These are phyloP conservation scores for Tinamus guttatus DNA, from an alignment of 2,113 vertebrate species.

Conservation along the genomic window DNA sequence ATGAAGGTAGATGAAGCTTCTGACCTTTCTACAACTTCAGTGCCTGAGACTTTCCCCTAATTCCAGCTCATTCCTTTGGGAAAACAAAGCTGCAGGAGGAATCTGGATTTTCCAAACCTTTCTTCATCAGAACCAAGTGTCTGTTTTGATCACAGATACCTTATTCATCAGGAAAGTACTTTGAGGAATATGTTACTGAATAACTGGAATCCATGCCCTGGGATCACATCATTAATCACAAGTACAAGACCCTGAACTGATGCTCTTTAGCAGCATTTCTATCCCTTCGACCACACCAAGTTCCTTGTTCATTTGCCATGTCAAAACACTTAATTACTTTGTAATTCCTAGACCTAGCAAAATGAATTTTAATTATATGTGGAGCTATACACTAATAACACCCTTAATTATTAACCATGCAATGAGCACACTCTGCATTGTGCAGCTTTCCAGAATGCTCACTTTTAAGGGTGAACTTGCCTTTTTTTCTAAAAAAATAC, in stretches of 20 bases:
- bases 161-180: neutral
- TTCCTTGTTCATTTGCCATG: neutral
- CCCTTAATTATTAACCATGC: constrained; percentile 67
- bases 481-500: no score
- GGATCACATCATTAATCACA: neutral
- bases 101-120: neutral
- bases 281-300: neutral
- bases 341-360: constrained; percentile 55
- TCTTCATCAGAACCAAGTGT: neutral
- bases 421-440: neutral
- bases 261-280: neutral
- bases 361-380: constrained; percentile 74
- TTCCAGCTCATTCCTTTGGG: neutral
- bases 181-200: neutral
- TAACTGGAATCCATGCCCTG: neutral
- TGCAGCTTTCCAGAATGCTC: neutral
- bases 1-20: neutral
- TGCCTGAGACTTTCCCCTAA: neutral
- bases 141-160: neutral
- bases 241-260: neutral
- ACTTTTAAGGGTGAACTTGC: neutral
- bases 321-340: constrained; percentile 65
- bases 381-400: constrained; percentile 63
- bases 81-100: neutral
- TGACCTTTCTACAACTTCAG: neutral